These are phyloP conservation scores for Penaeus indicus DNA, from an alignment of 1,140 invertebrate species.

Conservation along the genomic window DNA sequence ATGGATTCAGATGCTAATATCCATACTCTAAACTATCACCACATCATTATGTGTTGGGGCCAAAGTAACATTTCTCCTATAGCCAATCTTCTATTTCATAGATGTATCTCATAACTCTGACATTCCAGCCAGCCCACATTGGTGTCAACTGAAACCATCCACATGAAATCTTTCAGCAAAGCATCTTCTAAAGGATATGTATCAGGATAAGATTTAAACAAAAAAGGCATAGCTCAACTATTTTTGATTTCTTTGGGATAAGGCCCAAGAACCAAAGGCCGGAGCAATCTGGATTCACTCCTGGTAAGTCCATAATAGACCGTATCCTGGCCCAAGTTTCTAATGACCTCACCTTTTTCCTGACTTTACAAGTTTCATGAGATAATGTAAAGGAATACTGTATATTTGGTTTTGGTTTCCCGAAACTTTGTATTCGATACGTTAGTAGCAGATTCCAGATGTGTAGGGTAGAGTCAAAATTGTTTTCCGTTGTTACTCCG, in stretches of 20 bases:
- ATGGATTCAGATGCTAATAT: too few species aligned
- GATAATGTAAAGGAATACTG: background rate
- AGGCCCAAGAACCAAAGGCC: background rate
- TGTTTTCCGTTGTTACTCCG: background rate
- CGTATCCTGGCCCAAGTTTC: background rate
- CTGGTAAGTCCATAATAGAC: too few species aligned
- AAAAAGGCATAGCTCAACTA: background rate
- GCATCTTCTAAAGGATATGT: background rate
- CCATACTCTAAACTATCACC: too few species aligned
- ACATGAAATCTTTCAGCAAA: too few species aligned
- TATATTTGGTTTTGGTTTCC: background rate
- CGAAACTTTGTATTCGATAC: background rate
- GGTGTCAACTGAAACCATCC: too few species aligned
- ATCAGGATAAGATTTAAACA: background rate
- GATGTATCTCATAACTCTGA: too few species aligned
- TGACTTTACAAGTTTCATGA: background rate
- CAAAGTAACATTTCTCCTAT: too few species aligned
- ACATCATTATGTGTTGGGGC: too few species aligned
- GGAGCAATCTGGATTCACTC: too few species aligned
- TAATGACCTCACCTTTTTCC: background rate
- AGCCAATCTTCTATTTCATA: too few species aligned
- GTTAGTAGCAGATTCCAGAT: background rate
- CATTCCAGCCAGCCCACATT: too few species aligned
- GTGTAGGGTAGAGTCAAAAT: background rate
- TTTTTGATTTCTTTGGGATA: background rate